phyloP scores from a whole-genome alignment of 2,888 invertebrate genomes.

The Scelioninae gen. 1 region DNA sequence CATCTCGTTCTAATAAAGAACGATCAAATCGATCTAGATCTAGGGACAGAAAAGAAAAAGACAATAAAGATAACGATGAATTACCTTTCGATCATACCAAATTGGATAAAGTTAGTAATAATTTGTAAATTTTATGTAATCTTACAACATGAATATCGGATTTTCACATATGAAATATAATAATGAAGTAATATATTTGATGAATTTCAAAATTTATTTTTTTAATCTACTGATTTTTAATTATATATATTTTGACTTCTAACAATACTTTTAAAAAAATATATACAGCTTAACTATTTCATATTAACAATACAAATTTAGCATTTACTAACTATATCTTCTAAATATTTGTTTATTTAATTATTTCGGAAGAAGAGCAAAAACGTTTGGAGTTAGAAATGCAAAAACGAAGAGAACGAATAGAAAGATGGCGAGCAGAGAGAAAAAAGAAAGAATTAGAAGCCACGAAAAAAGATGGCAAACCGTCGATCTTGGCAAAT shows the following conservation, averaged over 20 bases:
- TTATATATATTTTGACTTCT: too few species aligned
- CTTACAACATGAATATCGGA: too few species aligned
- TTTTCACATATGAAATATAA: too few species aligned
- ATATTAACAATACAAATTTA: too few species aligned
- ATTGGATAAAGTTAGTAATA: constrained; percentile 88
- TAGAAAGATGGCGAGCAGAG: constrained; percentile 98
- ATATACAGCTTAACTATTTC: too few species aligned
- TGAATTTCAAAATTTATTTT: too few species aligned
- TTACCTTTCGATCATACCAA: constrained; percentile 90
- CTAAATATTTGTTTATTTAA: not conserved
- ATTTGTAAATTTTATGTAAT: constrained; percentile 7
- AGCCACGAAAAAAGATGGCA: constrained; percentile 91
- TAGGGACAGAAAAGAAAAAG: constrained; percentile 86
- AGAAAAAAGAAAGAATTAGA: constrained; percentile 94
- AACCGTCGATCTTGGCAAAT: constrained; percentile 87
- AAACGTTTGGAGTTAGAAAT: constrained; percentile 96
- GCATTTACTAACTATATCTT: too few species aligned
- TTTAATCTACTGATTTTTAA: too few species aligned
- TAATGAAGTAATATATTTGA: too few species aligned
- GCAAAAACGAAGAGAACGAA: constrained; percentile 97
- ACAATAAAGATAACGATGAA: constrained; percentile 85
- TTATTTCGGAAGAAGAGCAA: constrained; percentile 92
- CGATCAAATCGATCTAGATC: constrained; percentile 86
- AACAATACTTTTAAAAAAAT: too few species aligned
- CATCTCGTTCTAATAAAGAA: constrained; percentile 85